phyloP scores from a whole-genome alignment of 2,113 vertebrate species.

The Pseudorasbora parva region DNA sequence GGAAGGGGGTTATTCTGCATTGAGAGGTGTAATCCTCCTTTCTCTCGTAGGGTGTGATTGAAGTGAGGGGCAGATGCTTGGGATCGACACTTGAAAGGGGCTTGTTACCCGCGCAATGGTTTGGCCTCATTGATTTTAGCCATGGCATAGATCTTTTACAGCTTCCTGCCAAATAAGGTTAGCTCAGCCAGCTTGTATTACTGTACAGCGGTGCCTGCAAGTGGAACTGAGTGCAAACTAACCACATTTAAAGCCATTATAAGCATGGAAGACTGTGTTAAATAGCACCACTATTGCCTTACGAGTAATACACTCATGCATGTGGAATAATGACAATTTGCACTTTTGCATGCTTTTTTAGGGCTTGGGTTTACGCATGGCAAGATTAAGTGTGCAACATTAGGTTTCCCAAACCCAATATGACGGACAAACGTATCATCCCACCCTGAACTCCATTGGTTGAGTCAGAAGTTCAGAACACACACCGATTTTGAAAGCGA shows the following conservation, averaged over 20 bases:
- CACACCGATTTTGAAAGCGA: not conserved
- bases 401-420: not conserved
- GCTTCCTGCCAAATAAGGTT: conserved; percentile 44
- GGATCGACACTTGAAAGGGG: conserved; percentile 21
- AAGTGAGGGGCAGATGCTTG: conserved; percentile 13
- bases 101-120: conserved; percentile 21
- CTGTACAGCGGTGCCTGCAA: conserved; percentile 36
- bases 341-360: conserved; percentile 7
- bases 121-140: conserved; percentile 40
- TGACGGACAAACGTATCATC: not conserved
- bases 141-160: conserved; percentile 34
- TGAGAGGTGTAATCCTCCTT: conserved; percentile 31
- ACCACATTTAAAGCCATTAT: conserved; percentile 45
- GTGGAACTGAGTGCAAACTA: conserved; percentile 45
- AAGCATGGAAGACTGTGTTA: conserved; percentile 7
- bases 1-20: conserved; percentile 13
- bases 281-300: conserved; percentile 25
- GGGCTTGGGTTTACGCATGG: not conserved
- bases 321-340: conserved; percentile 31
- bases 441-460: not conserved
- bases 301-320: conserved; percentile 14
- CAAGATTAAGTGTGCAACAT: not conserved
- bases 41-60: conserved; percentile 25
- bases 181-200: conserved; percentile 29
- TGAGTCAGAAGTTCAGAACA: not conserved